phyloP scores from a whole-genome alignment of 2,797 vertebrate genomes.

The Odontamblyopus lacepedii region DNA sequence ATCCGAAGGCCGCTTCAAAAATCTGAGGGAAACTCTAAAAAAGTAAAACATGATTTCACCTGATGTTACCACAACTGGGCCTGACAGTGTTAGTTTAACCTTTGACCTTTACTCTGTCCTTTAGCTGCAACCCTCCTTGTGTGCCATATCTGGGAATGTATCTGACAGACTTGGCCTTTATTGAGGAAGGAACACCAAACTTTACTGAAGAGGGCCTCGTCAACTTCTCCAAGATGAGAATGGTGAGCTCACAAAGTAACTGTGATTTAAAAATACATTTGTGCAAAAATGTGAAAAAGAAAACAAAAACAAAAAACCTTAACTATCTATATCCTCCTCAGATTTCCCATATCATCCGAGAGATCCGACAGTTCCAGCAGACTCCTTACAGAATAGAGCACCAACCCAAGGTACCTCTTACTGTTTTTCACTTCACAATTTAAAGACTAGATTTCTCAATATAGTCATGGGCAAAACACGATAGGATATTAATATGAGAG shows the following conservation, averaged over 20 bases:
- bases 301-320: too few relatives aligned
- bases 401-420: slow-evolving; percentile 85
- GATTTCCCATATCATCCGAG: slow-evolving; percentile 96
- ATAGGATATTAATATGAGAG: too few relatives aligned
- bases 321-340: slow-evolving; percentile 47
- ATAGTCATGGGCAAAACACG: too few relatives aligned
- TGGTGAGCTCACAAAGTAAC: slow-evolving; percentile 75
- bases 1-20: slow-evolving; percentile 97
- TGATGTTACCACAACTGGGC: not conserved
- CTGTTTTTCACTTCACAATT: not conserved
- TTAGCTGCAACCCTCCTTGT: slow-evolving; percentile 94
- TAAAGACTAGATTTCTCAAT: not conserved
- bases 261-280: not conserved
- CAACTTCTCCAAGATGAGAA: slow-evolving; percentile 99
- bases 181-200: slow-evolving; percentile 96
- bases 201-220: slow-evolving; percentile 97
- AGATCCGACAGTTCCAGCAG: slow-evolving; percentile 97
- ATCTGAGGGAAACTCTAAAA: slow-evolving; percentile 95
- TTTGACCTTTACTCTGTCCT: not conserved
- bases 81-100: not conserved
- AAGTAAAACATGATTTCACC: slow-evolving; percentile 77
- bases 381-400: slow-evolving; percentile 94
- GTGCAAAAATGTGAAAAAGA: too few relatives aligned
- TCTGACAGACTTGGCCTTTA: slow-evolving; percentile 95
- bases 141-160: slow-evolving; percentile 99